These are phyloP conservation scores for Pao palembangensis DNA, from an alignment of 2,113 vertebrate genomes.

Conservation along the genomic window DNA sequence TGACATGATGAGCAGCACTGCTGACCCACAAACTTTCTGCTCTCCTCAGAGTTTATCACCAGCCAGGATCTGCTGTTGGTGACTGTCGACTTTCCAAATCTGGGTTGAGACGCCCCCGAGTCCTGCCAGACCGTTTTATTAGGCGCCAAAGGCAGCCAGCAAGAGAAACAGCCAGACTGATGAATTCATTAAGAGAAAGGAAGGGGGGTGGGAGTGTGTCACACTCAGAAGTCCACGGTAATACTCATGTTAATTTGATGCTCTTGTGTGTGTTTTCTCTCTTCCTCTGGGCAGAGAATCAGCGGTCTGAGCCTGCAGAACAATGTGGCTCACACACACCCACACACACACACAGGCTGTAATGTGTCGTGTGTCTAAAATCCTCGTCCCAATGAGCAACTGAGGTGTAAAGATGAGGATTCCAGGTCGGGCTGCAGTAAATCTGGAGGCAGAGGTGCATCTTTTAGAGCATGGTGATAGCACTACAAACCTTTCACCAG, in stretches of 20 bases:
- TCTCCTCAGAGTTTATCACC: background rate
- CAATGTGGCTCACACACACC: conserved; percentile 54
- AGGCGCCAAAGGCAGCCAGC: conserved; percentile 18
- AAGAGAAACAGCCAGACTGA: conserved; percentile 9
- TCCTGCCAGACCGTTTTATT: background rate
- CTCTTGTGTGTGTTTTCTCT: conserved; percentile 11
- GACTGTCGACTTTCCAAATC: background rate
- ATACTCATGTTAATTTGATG: conserved; percentile 4
- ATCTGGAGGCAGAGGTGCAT: background rate
- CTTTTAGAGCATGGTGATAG: too few species aligned
- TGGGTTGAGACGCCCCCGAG: too few species aligned
- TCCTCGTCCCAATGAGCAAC: conserved; percentile 45
- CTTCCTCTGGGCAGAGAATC: conserved; percentile 4
- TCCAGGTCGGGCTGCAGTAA: background rate
- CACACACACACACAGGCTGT: conserved; percentile 8
- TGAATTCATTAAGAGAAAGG: conserved; percentile 12
- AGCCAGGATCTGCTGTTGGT: background rate
- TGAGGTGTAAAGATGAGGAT: conserved; percentile 24
- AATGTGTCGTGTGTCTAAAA: conserved; percentile 36
- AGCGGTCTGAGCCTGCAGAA: conserved; percentile 32
- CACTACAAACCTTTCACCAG: too few species aligned
- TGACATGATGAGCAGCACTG: background rate
- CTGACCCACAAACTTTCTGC: too few species aligned
- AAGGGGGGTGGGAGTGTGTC: too few species aligned
- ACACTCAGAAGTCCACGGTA: background rate